These are phyloP conservation scores for Sicus ferrugineus DNA, from an alignment of 2,888 invertebrate genomes.

Conservation along the genomic window DNA sequence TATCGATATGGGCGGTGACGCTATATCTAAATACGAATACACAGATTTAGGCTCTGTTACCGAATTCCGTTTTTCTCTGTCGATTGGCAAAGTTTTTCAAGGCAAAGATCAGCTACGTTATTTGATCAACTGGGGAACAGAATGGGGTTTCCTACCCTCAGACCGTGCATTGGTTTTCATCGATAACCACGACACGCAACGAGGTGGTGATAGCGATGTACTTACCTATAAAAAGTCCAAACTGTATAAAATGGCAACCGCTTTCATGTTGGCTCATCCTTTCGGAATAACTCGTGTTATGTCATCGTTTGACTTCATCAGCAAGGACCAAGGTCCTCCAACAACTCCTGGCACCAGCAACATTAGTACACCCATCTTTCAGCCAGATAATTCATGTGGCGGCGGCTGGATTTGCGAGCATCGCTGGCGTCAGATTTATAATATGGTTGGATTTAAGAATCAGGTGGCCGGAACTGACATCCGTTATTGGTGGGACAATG, in stretches of 20 bases:
- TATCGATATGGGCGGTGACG: constrained; percentile 72
- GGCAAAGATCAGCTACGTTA: constrained; percentile 73
- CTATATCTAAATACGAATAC: constrained; percentile 67
- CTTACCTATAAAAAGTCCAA: constrained; percentile 76
- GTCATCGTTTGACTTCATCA: constrained; percentile 81
- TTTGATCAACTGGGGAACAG: constrained; percentile 72
- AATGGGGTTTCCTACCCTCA: constrained; percentile 73
- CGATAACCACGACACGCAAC: constrained; percentile 92
- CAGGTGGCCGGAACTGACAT: constrained; percentile 69
- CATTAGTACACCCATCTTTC: constrained; percentile 72
- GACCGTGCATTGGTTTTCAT: constrained; percentile 78
- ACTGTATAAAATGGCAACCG: constrained; percentile 80
- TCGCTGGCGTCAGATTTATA: constrained; percentile 82
- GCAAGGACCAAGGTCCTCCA: constrained; percentile 75
- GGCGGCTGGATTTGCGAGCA: constrained; percentile 87
- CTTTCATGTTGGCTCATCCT: constrained; percentile 89
- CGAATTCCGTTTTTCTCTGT: constrained; percentile 71
- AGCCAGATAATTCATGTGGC: constrained; percentile 68
- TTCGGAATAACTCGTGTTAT: constrained; percentile 83
- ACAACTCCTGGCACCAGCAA: constrained; percentile 68
- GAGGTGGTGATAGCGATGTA: constrained; percentile 71
- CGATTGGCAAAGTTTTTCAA: constrained; percentile 67
- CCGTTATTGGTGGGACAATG: constrained; percentile 83
- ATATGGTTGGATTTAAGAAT: constrained; percentile 82
- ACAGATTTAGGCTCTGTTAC: constrained; percentile 71